Evolutionary conservation across 1,140 invertebrate species (phyloP).

Genomic region (roundworm (Caenorhabditis elegans)): WBcel235 BX284606.5:5593001-5593500

Average conservation of each 20-base stretch:
- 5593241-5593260: conserved; percentile 77
- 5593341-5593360: conserved; percentile 69
- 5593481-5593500: background rate
- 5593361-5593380: conserved; percentile 96
- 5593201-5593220: conserved; percentile 49
- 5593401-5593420: conserved; percentile 98
- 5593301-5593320: conserved; percentile 80
- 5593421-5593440: conserved; percentile 99
- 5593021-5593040: conserved; percentile 29
- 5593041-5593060: background rate
- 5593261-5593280: conserved; percentile 98
- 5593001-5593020: conserved; percentile 29
- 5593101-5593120: background rate
- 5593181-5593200: conserved; percentile 47
- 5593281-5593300: conserved; percentile 96
- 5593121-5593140: background rate
- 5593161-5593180: conserved; percentile 31
- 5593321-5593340: background rate
- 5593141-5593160: conserved; percentile 40
- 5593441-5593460: conserved; percentile 76
- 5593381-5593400: conserved; percentile 95
- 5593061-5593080: background rate
- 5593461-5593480: conserved; percentile 90
- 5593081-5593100: background rate
- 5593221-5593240: conserved; percentile 57